Evolutionary conservation across 2,888 invertebrate genomes (phyloP), one percentile per base, ranked within the genome.

Genomic region (Ernsta delagoae): DNA sequence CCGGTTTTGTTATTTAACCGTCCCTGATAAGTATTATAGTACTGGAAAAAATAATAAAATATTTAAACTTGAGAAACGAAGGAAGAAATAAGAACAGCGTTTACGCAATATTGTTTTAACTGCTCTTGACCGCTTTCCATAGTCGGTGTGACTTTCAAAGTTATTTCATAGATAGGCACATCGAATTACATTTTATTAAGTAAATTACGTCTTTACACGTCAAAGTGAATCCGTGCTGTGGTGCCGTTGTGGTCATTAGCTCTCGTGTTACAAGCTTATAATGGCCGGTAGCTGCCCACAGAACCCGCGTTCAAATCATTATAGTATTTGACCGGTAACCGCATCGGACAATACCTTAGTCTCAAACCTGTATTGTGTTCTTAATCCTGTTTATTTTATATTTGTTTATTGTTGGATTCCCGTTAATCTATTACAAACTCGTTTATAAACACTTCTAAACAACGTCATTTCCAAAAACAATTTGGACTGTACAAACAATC

Each of bases 221-320:
- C 59, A 70, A 69, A 70, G 65, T 64, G 61, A 70, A 60, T 70
- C 60, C 41, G 60, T 65, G 70, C 12, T 12, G 57, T 70, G 71
- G 70, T 72, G 75, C 75, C 74, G 74, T 75, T 79, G 81, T 75
- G 79, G 81, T 80, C 76, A 75, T 72, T 72, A 74, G 72, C 62
- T 73, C 78, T 80, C 80, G 73, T 73, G 70, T 81, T 81, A 78
- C 80, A 74, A 65, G 76, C 74, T 75, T 50, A 16, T 69, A 63
- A 69, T 53, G 59, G 59, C 69, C 69, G 59, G 69, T 76, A 73
- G 70, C 70, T 73, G 64, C 75, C 76, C 72, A 71, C 65, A 74
- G 76, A 72, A 75, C 75, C 72, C 74, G 75, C 70, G 72, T 73
- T 70, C 60, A 71, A 70, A 71, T 74, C 74, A 74, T 71, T 62